phyloP scores from a whole-genome alignment of 2,113 vertebrate genomes.

The Phaethornis superciliosus region DNA sequence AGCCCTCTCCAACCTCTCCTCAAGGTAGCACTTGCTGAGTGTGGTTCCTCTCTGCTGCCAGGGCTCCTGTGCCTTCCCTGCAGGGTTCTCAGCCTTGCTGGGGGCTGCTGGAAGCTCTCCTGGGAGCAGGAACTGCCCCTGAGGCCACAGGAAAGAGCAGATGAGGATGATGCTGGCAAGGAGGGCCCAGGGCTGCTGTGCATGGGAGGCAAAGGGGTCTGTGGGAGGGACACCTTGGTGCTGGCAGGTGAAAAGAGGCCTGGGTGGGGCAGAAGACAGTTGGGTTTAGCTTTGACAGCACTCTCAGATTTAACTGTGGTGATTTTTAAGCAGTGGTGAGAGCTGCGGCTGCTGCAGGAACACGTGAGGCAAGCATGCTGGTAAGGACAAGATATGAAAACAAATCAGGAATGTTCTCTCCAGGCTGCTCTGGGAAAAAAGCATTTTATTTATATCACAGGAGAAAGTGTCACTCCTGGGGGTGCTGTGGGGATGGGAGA shows the following conservation, averaged over 20 bases:
- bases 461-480: not conserved
- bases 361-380: not conserved
- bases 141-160: not conserved
- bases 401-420: not conserved
- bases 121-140: not conserved
- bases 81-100: accelerated
- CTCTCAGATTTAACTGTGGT: accelerated
- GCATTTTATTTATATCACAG: accelerated
- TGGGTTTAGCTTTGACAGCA: not conserved
- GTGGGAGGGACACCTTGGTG: not conserved
- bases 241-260: not conserved
- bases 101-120: not conserved
- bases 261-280: not conserved
- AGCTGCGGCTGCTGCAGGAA: not conserved
- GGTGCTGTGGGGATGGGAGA: not conserved
- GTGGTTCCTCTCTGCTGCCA: not conserved
- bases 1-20: slow-evolving; percentile 94
- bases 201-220: not conserved
- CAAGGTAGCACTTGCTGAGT: slow-evolving; percentile 78
- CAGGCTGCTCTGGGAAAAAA: not conserved
- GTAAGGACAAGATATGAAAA: not conserved
- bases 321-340: not conserved
- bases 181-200: not conserved
- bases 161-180: accelerated
- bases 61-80: accelerated